Evolutionary conservation across 2,888 invertebrate genomes (phyloP), one percentile per base, ranked within the genome.

Genomic region (Acheta domesticus): DNA sequence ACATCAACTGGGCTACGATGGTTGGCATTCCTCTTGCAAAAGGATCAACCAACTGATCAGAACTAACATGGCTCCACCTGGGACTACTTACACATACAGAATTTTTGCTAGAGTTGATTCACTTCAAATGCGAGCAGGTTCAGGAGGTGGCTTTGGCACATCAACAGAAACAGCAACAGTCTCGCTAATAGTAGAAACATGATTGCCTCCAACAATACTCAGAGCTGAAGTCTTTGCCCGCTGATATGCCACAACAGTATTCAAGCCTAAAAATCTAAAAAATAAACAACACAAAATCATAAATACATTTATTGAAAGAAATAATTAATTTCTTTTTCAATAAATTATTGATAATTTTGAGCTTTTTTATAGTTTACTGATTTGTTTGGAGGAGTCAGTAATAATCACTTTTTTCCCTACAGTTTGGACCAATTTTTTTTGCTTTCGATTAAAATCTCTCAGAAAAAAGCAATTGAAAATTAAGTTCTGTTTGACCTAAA

Each of bases 201-300:
- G 87, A 82, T 86, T 80, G 86, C 87, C 85, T 75, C 87, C 88
- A 78, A 91, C 89, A 84, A 97, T 96, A 85, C 92, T 93, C 78
- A 96, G 90, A 1, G 95, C 94, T 73, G 95, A 95, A 16, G 96
- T 94, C 88, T 94, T 95, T 83, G 96, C 96, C 81, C 95, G 91
- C 85, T 96, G 95, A 88, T 96, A 96, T n/a, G 96, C 96, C 80
- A 93, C 93, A 78, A 95, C 92, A 2, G 96, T 95, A 85, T 95
- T 96, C 86, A 94, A 92, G 82, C 96, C 94, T 82, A 96, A 89
- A 86, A 94, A 94, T 86, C 96, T 96, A 87, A 14, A 62, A 36
- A 36, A 36, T 36, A 36, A 36, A 5, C 8, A 36, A 36, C 5
- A 36, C 8, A 86, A 23, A 76, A 20, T 76, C 16, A 36, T 21